These are phyloP conservation scores for Zeugodacus cucurbitae DNA, from an alignment of 1,140 invertebrate genomes.

Conservation along the genomic window DNA sequence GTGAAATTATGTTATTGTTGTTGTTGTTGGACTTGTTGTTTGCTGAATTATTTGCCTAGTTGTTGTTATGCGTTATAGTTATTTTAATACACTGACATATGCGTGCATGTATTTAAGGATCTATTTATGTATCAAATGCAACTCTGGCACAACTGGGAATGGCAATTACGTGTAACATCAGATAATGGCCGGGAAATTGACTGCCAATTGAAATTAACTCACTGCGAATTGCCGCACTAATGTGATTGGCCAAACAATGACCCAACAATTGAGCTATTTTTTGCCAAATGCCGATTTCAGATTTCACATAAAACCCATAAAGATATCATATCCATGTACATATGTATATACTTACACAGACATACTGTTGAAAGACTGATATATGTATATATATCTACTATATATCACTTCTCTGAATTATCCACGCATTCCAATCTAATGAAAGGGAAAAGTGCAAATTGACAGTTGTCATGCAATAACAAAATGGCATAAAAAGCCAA, in stretches of 20 bases:
- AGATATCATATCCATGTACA: not conserved
- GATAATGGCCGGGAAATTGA: not conserved
- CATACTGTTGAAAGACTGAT: not conserved
- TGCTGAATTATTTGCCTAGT: not conserved
- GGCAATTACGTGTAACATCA: not conserved
- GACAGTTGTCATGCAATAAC: not conserved
- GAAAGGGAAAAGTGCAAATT: not conserved
- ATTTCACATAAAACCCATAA: not conserved
- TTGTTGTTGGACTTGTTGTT: not conserved
- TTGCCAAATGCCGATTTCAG: not conserved
- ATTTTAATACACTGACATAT: not conserved
- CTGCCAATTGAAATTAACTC: conserved; percentile 23
- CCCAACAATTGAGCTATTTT: not conserved
- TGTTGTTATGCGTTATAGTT: not conserved
- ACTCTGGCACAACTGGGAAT: not conserved
- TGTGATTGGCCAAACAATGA: conserved; percentile 1
- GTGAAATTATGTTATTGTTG: not conserved
- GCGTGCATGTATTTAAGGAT: not conserved
- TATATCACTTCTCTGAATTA: not conserved
- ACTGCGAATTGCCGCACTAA: not conserved
- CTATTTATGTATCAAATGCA: not conserved
- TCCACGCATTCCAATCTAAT: not conserved
- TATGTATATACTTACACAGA: not conserved
- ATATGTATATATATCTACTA: not conserved
- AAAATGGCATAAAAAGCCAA: not conserved